Evolutionary conservation across 23 tunicate genomes (phyloP), one percentile per base, ranked within the genome.

Genomic region (Corella eumyota): DNA sequence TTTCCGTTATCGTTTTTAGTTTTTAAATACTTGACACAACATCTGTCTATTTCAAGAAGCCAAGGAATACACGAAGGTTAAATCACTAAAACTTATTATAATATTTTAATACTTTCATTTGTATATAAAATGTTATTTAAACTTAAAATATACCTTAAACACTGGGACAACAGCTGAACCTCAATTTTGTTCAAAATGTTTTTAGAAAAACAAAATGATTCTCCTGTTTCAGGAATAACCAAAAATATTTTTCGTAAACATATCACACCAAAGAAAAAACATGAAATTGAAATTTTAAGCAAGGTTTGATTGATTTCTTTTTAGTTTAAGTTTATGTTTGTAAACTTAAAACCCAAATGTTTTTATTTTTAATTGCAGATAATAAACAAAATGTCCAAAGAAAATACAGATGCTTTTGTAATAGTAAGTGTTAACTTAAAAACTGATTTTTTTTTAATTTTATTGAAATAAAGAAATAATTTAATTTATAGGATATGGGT

Each of bases 221-320:
- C n/a, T n/a, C n/a, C n/a, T n/a, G n/a, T n/a, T n/a, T n/a, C n/a
- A n/a, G n/a, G n/a, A n/a, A n/a, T n/a, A n/a, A n/a, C n/a, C 0
- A 61, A 79, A 27, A 62, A 71, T 34, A 79, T 79, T 32, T 79
- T 63, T 33, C 57, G 77, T 47, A 79, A 79, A 40, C 88, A 79
- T 36, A 59, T 71, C 20, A 50, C 45, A n/a, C 72, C 69, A 3
- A 81, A 81, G 30, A 81, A 81, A 49, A 74, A 65, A 30, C 90
- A 81, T 50, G 90, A 81, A 81, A 81, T 81, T 9, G 22, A 51
- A 24, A 44, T 27, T 3, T 49, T 81, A 1, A 47, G 70, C 9
- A 44, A 73, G 53, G 69, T 50, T 61, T 71, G 58, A 46, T 40
- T 65, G 1, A 45, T 9, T 6, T 45, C 36, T 40, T 15, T 9